Evolutionary conservation across 2,888 invertebrate genomes (phyloP), one percentile per base, ranked within the genome.

Genomic region (Nephrotoma flavescens): DNA sequence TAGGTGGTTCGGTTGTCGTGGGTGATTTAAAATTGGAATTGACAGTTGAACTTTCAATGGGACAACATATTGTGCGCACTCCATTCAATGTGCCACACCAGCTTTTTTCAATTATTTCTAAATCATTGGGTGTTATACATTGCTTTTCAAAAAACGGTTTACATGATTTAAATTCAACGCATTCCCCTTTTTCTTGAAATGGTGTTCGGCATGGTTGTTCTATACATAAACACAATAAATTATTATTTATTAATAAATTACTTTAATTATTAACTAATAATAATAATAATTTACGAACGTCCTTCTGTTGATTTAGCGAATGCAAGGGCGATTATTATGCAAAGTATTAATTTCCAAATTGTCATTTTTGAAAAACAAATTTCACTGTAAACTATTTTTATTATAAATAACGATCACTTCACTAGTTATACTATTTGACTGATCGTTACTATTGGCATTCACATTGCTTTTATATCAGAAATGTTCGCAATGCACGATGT

Each of bases 181-280:
- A 88, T 4, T 19, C 7, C 19, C 87, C 88, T 47, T 42, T 6
- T 83, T 87, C 86, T 52, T 57, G 41, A 41, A 57, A 42, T 15
- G 88, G 87, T 41, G 88, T 88, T 86, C 15, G 86, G 52, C 88
- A 88, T 57, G 31, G 12, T 41, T 86, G 44, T 52, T 85, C 86
- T 84, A 31, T 41, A 86, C 31, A 31, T 31, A 31, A 31, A 31
- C 31, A 31, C 31, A 31, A 31, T 47, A 0, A 12, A 47, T 12
- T 12, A 2, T 12, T 4, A 47, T 12, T 31, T 31, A 83, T 41
- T 19, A 42, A 31, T 9, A 83, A 41, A 57, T 42, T 86, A n/a
- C 7, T 42, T 42, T 19, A 86, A 31, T 31, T 31, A 31, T 31
- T 31, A 31, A 31, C 31, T 31, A 31, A 31, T 19, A 47, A 47